A percentile compares a stretch with the other conserved stretches of the same genome.
phyloP scores from a whole-genome alignment of 1,140 invertebrate species.

The Cotesia typhae region DNA sequence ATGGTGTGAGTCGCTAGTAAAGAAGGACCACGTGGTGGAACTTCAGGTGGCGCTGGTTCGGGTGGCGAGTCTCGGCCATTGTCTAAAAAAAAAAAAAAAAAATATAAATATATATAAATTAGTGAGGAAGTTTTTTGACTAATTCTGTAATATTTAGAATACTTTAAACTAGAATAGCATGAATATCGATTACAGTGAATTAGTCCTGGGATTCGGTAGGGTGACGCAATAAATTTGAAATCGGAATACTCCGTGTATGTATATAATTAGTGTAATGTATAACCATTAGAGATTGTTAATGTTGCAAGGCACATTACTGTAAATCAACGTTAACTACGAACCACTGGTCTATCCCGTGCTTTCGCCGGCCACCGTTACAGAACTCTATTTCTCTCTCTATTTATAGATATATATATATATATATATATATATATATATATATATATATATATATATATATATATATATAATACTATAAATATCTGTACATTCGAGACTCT shows the following conservation, averaged over 20 bases:
- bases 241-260: constrained; percentile 20
- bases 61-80: constrained; percentile 73
- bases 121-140: neutral
- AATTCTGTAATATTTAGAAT: neutral
- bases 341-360: constrained; percentile 53
- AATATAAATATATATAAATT: constrained; percentile 10
- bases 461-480: neutral
- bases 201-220: constrained; percentile 40
- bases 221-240: constrained; percentile 43
- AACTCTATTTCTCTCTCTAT: constrained; percentile 36
- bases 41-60: constrained; percentile 78
- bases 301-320: constrained; percentile 55
- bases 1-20: constrained; percentile 67
- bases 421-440: no score
- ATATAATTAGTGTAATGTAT: constrained; percentile 54
- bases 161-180: constrained; percentile 4
- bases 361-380: constrained; percentile 51
- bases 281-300: constrained; percentile 59
- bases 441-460: no score
- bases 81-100: constrained; percentile 63
- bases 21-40: constrained; percentile 76
- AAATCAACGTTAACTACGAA: constrained; percentile 57
- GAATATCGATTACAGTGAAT: constrained; percentile 38
- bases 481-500: neutral
- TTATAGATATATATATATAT: no score